Evolutionary conservation across 2,888 invertebrate genomes (phyloP).

Genomic region (Chrysolina americana): DNA sequence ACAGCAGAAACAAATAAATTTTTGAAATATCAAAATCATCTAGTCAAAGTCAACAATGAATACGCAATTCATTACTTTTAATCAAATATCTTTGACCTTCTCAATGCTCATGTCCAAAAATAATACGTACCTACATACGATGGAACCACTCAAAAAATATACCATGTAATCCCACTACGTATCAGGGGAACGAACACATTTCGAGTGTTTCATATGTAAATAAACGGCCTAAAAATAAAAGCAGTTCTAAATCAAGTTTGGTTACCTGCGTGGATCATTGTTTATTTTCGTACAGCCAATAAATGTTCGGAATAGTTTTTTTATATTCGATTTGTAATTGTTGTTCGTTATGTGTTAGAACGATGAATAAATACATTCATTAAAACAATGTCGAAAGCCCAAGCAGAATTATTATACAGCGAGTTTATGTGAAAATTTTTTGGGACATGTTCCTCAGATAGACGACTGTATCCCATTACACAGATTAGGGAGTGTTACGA

Average conservation of each 20-base stretch:
- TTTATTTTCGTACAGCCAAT: background rate
- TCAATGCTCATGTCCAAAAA: background rate
- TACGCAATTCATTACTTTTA: background rate
- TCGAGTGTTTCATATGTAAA: slow-evolving; percentile 13
- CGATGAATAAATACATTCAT: background rate
- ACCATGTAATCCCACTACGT: background rate
- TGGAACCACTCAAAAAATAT: background rate
- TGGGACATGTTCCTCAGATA: no score
- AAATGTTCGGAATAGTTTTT: background rate
- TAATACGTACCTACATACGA: background rate
- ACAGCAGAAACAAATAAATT: no score
- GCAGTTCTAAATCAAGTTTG: slow-evolving; percentile 6
- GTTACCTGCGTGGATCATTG: slow-evolving; percentile 8
- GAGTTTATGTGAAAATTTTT: no score
- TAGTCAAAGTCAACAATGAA: background rate
- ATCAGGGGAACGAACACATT: background rate
- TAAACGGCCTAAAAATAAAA: slow-evolving; percentile 20
- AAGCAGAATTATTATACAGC: no score
- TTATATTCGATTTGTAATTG: background rate
- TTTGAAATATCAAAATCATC: no score
- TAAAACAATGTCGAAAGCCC: no score
- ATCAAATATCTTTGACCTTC: background rate
- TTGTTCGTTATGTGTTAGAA: background rate
- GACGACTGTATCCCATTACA: no score
- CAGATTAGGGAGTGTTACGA: no score